Percentiles rank a stretch among this genome's conserved stretches.
Evolutionary conservation across 2,113 vertebrate species (phyloP).

Genomic region (Eptesicus fuscus): DNA sequence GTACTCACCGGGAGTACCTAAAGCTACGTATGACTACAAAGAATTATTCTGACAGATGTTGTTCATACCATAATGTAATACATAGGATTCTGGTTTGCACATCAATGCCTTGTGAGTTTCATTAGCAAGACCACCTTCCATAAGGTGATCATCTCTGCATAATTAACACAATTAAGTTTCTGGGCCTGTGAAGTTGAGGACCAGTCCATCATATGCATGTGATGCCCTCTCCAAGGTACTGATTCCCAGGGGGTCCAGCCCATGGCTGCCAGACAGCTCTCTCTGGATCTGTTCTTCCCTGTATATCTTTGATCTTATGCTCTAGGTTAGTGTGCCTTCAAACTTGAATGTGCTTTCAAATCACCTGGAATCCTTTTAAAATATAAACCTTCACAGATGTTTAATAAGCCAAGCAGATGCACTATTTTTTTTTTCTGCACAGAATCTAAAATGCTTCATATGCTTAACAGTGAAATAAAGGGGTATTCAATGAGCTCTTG

Average conservation of each 20-base stretch:
- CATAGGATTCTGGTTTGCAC: not conserved
- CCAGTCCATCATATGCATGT: not conserved
- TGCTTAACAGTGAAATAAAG: not conserved
- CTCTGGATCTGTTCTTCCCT: not conserved
- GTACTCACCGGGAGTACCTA: not conserved
- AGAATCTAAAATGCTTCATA: not conserved
- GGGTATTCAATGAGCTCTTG: not conserved
- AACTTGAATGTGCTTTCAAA: not conserved
- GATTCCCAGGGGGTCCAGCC: slow-evolving; percentile 7
- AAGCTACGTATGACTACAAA: not conserved
- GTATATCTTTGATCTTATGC: not conserved
- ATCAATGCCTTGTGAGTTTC: not conserved
- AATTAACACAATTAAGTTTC: not conserved
- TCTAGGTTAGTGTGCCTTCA: not conserved
- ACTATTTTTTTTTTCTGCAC: not conserved
- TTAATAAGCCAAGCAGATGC: not conserved
- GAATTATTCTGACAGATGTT: not conserved
- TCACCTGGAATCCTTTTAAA: not conserved
- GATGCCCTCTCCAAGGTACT: slow-evolving; percentile 53
- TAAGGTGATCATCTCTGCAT: not conserved
- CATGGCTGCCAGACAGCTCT: not conserved
- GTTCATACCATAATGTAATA: not conserved
- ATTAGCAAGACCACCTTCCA: not conserved
- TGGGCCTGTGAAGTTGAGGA: not conserved
- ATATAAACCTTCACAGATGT: not conserved